A percentile compares a stretch with the other conserved stretches of the same genome.
These are phyloP conservation scores for Alitta virens DNA, from an alignment of 2,888 invertebrate species.

Conservation along the genomic window DNA sequence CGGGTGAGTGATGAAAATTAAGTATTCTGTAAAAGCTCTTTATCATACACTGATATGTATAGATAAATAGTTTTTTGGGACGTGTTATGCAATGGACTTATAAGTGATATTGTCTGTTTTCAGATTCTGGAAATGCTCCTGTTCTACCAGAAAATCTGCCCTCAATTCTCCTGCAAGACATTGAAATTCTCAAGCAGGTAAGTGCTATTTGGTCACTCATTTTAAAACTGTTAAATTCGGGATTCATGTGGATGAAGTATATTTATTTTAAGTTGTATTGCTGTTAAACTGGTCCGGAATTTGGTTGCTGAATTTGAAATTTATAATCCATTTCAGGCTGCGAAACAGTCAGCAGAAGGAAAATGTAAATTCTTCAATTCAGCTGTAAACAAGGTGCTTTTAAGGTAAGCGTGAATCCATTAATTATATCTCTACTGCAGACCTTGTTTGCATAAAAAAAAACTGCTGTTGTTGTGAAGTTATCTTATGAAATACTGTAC, in stretches of 20 bases:
- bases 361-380: slow-evolving; percentile 63
- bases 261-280: too few species aligned
- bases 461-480: slow-evolving; percentile 4
- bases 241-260: too few species aligned
- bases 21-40: too few species aligned
- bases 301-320: too few species aligned
- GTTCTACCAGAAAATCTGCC: neutral
- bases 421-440: too few species aligned
- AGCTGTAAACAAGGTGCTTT: slow-evolving; percentile 60
- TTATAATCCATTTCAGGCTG: slow-evolving; percentile 41
- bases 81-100: too few species aligned
- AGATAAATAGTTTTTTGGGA: too few species aligned
- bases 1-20: too few species aligned
- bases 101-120: too few species aligned
- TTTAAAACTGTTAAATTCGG: too few species aligned
- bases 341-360: slow-evolving; percentile 57
- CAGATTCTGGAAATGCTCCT: neutral
- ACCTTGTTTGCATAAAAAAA: neutral
- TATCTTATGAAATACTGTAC: slow-evolving; percentile 1
- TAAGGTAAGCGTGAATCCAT: slow-evolving; percentile 56
- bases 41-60: too few species aligned
- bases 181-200: neutral
- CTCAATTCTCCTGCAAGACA: neutral
- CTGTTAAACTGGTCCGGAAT: too few species aligned
- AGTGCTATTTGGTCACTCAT: neutral